A percentile compares a stretch with the other conserved stretches of the same genome.
These are phyloP conservation scores for Tenthredo livida DNA, from an alignment of 2,888 invertebrate genomes.

Conservation along the genomic window DNA sequence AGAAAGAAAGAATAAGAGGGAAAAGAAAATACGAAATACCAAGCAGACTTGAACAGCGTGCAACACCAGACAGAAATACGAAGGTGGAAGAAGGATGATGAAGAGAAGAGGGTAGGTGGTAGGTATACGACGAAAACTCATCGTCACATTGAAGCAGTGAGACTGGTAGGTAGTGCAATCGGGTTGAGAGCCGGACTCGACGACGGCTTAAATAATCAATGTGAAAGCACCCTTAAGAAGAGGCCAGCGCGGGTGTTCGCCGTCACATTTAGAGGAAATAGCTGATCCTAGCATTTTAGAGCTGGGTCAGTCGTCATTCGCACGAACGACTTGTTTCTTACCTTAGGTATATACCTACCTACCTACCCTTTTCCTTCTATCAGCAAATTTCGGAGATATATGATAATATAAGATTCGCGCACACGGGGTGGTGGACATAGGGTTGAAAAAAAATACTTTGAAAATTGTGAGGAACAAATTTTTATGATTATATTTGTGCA, in stretches of 20 bases:
- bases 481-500: background rate
- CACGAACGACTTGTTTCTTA: conserved; percentile 32
- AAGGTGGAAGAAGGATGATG: background rate
- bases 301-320: conserved; percentile 29
- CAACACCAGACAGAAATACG: background rate
- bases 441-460: background rate
- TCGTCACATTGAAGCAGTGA: conserved; percentile 26
- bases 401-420: background rate
- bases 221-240: conserved; percentile 52
- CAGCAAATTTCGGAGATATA: background rate
- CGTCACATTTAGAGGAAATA: conserved; percentile 34
- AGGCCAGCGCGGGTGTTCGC: conserved; percentile 30
- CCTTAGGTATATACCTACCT: background rate
- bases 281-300: conserved; percentile 45
- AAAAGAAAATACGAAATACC: background rate
- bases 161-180: conserved; percentile 42
- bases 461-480: too few relatives aligned
- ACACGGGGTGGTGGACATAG: too few relatives aligned
- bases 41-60: background rate
- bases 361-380: background rate
- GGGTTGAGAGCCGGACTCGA: conserved; percentile 51
- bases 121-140: conserved; percentile 43
- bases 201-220: conserved; percentile 52
- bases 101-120: background rate
- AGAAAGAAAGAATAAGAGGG: background rate